Percentiles rank a stretch among this genome's conserved stretches.
Evolutionary conservation across 2,888 invertebrate species (phyloP).

Genomic region (Harpagoxenus sublaevis): DNA sequence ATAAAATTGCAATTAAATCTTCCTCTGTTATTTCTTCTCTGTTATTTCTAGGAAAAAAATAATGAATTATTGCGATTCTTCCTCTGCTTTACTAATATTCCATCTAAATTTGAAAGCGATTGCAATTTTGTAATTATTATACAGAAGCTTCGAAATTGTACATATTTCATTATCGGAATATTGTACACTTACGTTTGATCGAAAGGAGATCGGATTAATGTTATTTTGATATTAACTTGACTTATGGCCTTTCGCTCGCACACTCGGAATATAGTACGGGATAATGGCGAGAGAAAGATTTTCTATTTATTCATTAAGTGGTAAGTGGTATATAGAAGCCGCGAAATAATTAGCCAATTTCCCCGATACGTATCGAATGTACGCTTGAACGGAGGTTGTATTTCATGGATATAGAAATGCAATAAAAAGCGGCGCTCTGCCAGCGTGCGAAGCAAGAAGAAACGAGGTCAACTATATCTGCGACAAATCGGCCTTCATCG

Average conservation of each 20-base stretch:
- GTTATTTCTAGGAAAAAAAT: neutral
- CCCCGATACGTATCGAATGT: slow-evolving; percentile 11
- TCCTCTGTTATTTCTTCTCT: neutral
- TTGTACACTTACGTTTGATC: neutral
- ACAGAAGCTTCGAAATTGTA: neutral
- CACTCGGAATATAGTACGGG: neutral
- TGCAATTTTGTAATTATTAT: slow-evolving; percentile 1
- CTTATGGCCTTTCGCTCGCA: slow-evolving; percentile 35
- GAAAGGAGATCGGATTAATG: neutral
- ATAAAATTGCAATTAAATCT: neutral
- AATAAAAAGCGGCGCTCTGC: slow-evolving; percentile 74
- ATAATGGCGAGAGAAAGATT: neutral
- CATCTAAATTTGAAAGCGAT: neutral
- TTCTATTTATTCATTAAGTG: slow-evolving; percentile 35
- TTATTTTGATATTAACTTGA: slow-evolving; percentile 28
- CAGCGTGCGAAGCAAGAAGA: slow-evolving; percentile 72
- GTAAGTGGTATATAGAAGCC: neutral
- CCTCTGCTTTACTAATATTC: neutral
- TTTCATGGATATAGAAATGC: slow-evolving; percentile 68
- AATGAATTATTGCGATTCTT: neutral
- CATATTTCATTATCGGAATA: neutral
- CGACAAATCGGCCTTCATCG: slow-evolving; percentile 75
- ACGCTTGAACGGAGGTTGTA: slow-evolving; percentile 6
- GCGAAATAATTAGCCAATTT: slow-evolving; percentile 42
- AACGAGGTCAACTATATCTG: slow-evolving; percentile 75